Percentiles rank a stretch among this genome's conserved stretches.
Evolutionary conservation across 2,888 invertebrate genomes (phyloP).

Genomic region (Dicyrtoma fusca): DNA sequence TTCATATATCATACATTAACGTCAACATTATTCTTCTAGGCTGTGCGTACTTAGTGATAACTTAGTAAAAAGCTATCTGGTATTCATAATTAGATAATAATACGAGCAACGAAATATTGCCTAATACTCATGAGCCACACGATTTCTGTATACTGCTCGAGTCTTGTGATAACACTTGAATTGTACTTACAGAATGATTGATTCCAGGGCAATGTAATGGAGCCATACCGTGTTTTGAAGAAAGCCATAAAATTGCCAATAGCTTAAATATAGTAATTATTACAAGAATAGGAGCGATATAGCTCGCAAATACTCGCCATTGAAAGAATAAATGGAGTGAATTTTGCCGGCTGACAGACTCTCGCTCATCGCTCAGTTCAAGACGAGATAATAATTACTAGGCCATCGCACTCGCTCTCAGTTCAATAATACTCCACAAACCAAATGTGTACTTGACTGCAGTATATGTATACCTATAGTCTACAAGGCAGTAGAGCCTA

Average conservation of each 20-base stretch:
- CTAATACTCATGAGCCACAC: too few species aligned
- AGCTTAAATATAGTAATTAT: conserved; percentile 14
- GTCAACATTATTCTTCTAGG: not conserved
- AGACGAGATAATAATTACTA: conserved; percentile 27
- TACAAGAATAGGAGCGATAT: not conserved
- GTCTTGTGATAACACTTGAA: too few species aligned
- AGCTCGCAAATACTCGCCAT: conserved; percentile 9
- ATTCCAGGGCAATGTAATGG: too few species aligned
- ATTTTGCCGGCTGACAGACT: conserved; percentile 24
- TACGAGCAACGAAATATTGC: too few species aligned
- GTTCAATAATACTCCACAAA: not conserved
- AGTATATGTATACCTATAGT: conserved; percentile 2
- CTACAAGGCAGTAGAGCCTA: not conserved
- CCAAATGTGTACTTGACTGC: not conserved
- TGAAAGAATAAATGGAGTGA: conserved; percentile 27
- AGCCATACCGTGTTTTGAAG: not conserved
- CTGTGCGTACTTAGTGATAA: too few species aligned
- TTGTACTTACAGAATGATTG: too few species aligned
- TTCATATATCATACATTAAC: not conserved
- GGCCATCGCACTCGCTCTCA: conserved; percentile 32
- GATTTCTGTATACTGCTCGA: too few species aligned
- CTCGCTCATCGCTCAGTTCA: conserved; percentile 1
- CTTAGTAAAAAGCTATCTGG: too few species aligned
- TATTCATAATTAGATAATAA: too few species aligned
- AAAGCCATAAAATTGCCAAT: conserved; percentile 16